phyloP scores from a whole-genome alignment of 2,888 invertebrate genomes.

The Volucella inflata region DNA sequence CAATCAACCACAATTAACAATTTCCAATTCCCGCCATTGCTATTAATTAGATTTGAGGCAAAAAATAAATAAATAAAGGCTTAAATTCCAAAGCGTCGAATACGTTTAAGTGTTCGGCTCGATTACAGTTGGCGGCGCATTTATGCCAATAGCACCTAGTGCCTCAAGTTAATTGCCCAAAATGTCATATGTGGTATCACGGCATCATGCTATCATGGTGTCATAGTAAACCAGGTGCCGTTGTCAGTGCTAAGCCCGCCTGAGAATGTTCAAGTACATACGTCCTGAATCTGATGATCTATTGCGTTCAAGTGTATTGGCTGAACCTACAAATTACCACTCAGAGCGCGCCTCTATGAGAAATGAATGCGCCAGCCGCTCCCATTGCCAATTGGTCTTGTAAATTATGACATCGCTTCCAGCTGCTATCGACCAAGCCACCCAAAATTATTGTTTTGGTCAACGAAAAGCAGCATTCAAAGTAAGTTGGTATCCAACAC shows the following conservation, averaged over 20 bases:
- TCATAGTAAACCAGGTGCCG: background rate
- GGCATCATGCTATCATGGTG: no score
- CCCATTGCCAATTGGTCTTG: slow-evolving; percentile 48
- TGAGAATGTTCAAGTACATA: slow-evolving; percentile 5
- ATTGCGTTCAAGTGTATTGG: slow-evolving; percentile 29
- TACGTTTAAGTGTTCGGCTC: slow-evolving; percentile 55
- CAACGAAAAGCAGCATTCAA: slow-evolving; percentile 30
- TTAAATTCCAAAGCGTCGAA: slow-evolving; percentile 58
- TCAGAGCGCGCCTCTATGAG: slow-evolving; percentile 40
- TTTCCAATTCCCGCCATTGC: slow-evolving; percentile 24
- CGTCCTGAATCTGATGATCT: slow-evolving; percentile 44
- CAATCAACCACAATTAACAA: slow-evolving; percentile 60
- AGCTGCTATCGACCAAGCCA: slow-evolving; percentile 28
- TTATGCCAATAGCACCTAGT: slow-evolving; percentile 37
- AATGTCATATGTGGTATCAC: slow-evolving; percentile 65
- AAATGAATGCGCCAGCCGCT: slow-evolving; percentile 57
- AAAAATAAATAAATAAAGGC: slow-evolving; percentile 25
- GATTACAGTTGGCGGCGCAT: slow-evolving; percentile 63
- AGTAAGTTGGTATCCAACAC: background rate
- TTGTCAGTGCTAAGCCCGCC: background rate
- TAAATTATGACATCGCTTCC: slow-evolving; percentile 71
- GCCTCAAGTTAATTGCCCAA: slow-evolving; percentile 61
- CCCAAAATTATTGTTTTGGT: slow-evolving; percentile 58
- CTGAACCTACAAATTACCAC: slow-evolving; percentile 12
- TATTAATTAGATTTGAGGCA: slow-evolving; percentile 56